These are phyloP conservation scores for Augochlora pura DNA, from an alignment of 1,140 invertebrate species.

Conservation along the genomic window DNA sequence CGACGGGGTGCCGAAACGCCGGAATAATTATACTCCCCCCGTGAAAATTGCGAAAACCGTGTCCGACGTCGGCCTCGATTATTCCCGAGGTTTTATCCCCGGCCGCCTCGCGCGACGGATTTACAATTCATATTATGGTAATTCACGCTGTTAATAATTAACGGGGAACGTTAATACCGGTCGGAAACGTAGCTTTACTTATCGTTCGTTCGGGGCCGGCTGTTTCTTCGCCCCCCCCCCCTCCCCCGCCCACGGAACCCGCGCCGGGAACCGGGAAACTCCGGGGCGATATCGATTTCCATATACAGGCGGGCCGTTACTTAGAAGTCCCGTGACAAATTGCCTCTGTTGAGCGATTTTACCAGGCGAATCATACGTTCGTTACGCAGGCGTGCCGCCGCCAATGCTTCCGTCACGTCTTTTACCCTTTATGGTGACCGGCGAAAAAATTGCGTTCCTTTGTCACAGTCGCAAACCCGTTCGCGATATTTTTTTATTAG, in stretches of 20 bases:
- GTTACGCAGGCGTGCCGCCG: constrained; percentile 1
- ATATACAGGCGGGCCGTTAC: constrained; percentile 36
- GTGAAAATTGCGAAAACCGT: constrained; percentile 6
- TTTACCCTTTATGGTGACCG: neutral
- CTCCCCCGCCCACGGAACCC: too few relatives aligned
- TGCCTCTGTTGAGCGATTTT: constrained; percentile 22
- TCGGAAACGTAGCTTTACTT: constrained; percentile 42
- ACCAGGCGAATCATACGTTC: constrained; percentile 8
- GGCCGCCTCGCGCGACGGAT: neutral
- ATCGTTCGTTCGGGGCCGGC: constrained; percentile 22
- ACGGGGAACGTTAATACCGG: constrained; percentile 29
- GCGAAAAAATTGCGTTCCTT: neutral
- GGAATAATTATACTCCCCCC: constrained; percentile 14
- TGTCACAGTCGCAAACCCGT: neutral
- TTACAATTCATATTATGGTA: constrained; percentile 23
- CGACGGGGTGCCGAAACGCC: neutral
- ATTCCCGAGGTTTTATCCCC: neutral
- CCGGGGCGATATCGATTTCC: constrained; percentile 42
- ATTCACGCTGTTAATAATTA: constrained; percentile 43
- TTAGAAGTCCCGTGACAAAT: constrained; percentile 50
- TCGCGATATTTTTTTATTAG: neutral
- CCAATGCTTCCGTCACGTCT: neutral
- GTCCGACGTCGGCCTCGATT: constrained; percentile 3
- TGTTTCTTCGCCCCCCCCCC: constrained; percentile 20
- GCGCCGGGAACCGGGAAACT: constrained; percentile 21